phyloP scores from a whole-genome alignment of 2,113 vertebrate genomes.

The Eulacestoma nigropectus region DNA sequence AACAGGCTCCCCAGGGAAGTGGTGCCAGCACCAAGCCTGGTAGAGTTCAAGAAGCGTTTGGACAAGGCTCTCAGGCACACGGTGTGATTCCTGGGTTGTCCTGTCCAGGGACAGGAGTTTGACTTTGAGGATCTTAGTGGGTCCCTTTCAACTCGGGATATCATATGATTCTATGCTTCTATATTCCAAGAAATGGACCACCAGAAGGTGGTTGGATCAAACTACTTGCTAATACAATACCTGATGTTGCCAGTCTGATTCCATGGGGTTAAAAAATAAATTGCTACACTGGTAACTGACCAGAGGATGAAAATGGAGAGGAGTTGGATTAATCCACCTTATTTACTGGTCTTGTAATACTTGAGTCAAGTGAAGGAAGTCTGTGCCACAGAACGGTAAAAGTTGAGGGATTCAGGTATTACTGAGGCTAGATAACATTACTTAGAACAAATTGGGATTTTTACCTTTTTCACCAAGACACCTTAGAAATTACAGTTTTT shows the following conservation, averaged over 20 bases:
- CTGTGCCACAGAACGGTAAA: accelerated
- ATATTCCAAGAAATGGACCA: neutral
- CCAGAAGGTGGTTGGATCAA: neutral
- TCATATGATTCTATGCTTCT: neutral
- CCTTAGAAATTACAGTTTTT: neutral
- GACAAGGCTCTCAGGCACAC: neutral
- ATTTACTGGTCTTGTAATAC: neutral
- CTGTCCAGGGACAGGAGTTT: neutral
- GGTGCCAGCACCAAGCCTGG: neutral
- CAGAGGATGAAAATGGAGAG: neutral
- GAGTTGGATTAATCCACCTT: neutral
- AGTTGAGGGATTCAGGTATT: neutral
- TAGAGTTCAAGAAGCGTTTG: neutral
- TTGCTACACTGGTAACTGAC: neutral
- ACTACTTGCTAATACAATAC: neutral
- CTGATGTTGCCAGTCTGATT: neutral
- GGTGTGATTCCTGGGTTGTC: neutral
- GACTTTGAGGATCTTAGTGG: too few relatives aligned
- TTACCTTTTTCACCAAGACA: neutral
- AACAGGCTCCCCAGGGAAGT: neutral
- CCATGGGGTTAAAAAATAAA: neutral
- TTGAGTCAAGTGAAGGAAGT: neutral
- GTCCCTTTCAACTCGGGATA: neutral
- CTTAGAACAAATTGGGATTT: neutral
- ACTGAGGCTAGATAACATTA: neutral